phyloP scores from a whole-genome alignment of 92 coral and sea anemone genomes.

The Metridium senile region DNA sequence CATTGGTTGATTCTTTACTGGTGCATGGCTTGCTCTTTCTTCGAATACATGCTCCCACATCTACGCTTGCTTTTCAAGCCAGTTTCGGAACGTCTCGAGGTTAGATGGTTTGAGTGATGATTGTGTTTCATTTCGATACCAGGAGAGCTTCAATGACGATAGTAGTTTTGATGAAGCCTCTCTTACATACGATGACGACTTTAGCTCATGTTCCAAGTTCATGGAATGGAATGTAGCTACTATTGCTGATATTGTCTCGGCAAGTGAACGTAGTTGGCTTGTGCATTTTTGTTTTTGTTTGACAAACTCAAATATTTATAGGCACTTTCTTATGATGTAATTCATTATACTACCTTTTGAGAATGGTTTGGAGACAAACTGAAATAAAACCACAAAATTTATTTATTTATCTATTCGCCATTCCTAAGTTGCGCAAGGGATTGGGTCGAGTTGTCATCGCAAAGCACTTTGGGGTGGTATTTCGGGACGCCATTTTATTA shows the following conservation, averaged over 20 bases:
- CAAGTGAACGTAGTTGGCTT: neutral
- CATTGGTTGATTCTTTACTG: neutral
- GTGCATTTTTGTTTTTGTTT: too few relatives aligned
- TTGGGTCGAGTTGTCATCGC: conserved; percentile 28
- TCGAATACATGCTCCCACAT: neutral
- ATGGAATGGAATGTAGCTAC: neutral
- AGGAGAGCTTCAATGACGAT: neutral
- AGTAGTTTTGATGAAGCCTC: neutral
- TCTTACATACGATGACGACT: neutral
- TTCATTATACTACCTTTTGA: too few relatives aligned
- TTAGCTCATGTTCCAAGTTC: neutral
- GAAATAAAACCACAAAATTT: too few relatives aligned
- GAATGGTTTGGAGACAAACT: too few relatives aligned
- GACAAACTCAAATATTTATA: too few relatives aligned
- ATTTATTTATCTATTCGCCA: conserved; percentile 9
- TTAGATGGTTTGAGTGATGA: neutral
- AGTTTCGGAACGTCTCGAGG: neutral
- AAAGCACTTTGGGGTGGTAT: conserved; percentile 32
- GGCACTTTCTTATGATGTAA: too few relatives aligned
- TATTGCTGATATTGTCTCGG: neutral
- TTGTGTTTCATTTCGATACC: neutral
- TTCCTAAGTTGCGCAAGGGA: conserved; percentile 32
- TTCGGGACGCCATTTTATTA: conserved; percentile 37
- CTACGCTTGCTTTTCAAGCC: neutral
- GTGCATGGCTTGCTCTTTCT: neutral